phyloP scores from a whole-genome alignment of 2,113 vertebrate species.

The Tiliqua scincoides region DNA sequence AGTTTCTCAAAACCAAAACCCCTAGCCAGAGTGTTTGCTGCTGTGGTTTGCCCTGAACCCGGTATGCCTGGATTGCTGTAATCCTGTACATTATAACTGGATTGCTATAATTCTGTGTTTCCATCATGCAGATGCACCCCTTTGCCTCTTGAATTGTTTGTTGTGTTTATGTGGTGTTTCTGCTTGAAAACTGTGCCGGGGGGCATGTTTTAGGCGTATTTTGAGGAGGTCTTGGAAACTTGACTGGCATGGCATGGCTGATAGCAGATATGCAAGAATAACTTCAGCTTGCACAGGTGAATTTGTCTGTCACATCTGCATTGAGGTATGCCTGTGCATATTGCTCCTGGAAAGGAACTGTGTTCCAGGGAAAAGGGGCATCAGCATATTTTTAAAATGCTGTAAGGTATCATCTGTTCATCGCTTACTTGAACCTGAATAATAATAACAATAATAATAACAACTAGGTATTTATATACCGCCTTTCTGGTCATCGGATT shows the following conservation, averaged over 20 bases:
- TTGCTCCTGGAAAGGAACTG: neutral
- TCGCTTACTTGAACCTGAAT: neutral
- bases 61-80: neutral
- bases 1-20: neutral
- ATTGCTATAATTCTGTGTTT: neutral
- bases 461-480: no score
- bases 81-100: neutral
- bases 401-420: neutral
- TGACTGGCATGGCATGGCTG: neutral
- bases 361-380: neutral
- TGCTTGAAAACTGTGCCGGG: neutral
- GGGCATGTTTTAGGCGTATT: neutral
- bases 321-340: neutral
- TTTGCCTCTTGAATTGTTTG: neutral
- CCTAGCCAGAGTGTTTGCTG: neutral
- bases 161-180: neutral
- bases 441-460: no score
- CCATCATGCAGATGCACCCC: neutral
- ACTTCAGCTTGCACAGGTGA: neutral
- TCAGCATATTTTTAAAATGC: neutral
- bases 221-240: neutral
- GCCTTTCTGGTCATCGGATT: no score
- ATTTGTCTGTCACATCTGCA: neutral
- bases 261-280: neutral
- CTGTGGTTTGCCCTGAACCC: neutral